A percentile compares a stretch with the other conserved stretches of the same genome.
These are phyloP conservation scores for Cliona cf. orientalis DNA, from an alignment of 37 sponge, comb jelly and placozoan species.

Conservation along the genomic window DNA sequence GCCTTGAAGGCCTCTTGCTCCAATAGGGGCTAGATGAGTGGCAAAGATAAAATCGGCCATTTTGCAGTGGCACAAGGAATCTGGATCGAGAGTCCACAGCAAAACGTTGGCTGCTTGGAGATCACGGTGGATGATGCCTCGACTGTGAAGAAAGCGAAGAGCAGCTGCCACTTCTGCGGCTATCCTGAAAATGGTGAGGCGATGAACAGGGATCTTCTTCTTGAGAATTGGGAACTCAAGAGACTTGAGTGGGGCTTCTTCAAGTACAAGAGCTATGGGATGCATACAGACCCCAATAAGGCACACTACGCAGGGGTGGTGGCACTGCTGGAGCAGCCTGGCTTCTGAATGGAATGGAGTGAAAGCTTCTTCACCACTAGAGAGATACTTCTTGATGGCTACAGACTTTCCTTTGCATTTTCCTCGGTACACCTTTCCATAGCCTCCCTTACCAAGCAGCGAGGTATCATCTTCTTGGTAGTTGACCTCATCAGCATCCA, in stretches of 20 bases:
- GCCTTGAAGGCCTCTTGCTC: conserved; percentile 70
- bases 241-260: conserved; percentile 87
- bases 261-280: conserved; percentile 86
- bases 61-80: conserved; percentile 80
- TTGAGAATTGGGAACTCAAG: conserved; percentile 69
- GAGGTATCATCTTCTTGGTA: conserved; percentile 62
- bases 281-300: conserved; percentile 80
- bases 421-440: conserved; percentile 84
- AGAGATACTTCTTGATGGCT: conserved; percentile 77
- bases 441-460: conserved; percentile 85
- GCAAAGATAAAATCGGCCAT: conserved; percentile 87
- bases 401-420: conserved; percentile 66
- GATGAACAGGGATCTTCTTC: conserved; percentile 56
- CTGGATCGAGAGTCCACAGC: conserved; percentile 86
- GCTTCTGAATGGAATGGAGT: conserved; percentile 73
- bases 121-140: conserved; percentile 84
- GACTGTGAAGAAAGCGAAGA: conserved; percentile 77
- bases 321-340: conserved; percentile 66
- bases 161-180: conserved; percentile 87
- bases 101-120: conserved; percentile 90
- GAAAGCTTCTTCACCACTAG: conserved; percentile 56
- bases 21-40: conserved; percentile 68
- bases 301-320: conserved; percentile 85
- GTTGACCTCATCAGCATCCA: conserved; percentile 58
- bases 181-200: conserved; percentile 77